Conservation (phyloP, 2,797 vertebrate genomes). For the Leucoraja ocellata region DNA sequence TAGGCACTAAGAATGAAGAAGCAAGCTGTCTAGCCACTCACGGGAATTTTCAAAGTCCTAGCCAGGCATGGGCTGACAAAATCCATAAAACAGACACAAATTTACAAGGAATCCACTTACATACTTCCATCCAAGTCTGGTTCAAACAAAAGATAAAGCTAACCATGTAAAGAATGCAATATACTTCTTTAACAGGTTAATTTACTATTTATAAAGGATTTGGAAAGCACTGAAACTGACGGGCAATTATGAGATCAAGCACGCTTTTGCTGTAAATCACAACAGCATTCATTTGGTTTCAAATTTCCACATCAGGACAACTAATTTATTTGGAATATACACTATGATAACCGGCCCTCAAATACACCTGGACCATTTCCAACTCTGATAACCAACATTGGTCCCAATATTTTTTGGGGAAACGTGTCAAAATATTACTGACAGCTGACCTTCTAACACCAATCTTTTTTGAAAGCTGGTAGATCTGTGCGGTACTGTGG, state of each 20-base stretch:
- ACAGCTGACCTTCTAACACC: neutral
- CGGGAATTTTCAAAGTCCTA: neutral
- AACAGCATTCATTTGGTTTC: neutral
- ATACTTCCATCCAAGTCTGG: neutral
- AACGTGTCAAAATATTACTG: neutral
- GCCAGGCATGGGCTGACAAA: neutral
- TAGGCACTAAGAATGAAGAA: neutral
- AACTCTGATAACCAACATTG: neutral
- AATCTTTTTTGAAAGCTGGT: too few species aligned
- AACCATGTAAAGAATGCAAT: neutral
- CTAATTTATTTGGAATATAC: neutral
- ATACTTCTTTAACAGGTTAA: neutral
- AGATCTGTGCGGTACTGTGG: too few species aligned
- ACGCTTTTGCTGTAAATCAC: neutral
- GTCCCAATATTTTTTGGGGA: neutral
- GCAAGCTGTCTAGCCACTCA: neutral
- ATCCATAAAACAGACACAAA: neutral
- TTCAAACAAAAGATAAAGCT: neutral
- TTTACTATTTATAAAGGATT: neutral
- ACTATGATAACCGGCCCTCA: too few species aligned
- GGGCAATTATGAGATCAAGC: neutral
- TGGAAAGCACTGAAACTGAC: neutral
- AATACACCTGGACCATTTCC: too few species aligned
- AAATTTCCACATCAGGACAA: neutral
- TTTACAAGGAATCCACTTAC: neutral